phyloP scores from a whole-genome alignment of 92 coral and sea anemone genomes.

The Umimayanthus chanpuru region DNA sequence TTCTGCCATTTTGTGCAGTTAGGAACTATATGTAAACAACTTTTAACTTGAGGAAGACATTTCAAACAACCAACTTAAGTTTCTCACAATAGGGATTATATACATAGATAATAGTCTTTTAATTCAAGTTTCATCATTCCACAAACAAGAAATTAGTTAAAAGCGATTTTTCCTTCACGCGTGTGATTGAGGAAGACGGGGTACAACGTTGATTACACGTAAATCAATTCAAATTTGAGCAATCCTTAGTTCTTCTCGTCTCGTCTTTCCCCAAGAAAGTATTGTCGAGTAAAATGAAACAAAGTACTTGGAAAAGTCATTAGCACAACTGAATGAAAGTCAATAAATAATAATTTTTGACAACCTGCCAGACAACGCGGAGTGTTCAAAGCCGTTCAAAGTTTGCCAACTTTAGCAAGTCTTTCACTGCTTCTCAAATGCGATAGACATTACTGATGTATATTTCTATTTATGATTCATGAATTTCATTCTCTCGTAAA shows the following conservation, averaged over 20 bases:
- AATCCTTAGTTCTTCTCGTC: constrained; percentile 4
- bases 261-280: constrained; percentile 1
- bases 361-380: constrained; percentile 11
- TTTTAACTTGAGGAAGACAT: constrained; percentile 10
- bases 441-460: not conserved
- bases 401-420: constrained; percentile 1
- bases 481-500: constrained; percentile 12
- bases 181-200: constrained; percentile 19
- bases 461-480: not conserved
- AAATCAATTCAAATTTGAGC: constrained; percentile 4
- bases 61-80: constrained; percentile 12
- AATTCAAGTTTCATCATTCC: constrained; percentile 12
- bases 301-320: constrained; percentile 23
- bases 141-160: not conserved
- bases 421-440: not conserved
- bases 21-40: not conserved
- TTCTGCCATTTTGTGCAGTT: constrained; percentile 9
- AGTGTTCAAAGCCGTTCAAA: constrained; percentile 7
- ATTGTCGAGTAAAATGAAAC: constrained; percentile 18
- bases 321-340: constrained; percentile 1
- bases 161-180: constrained; percentile 11
- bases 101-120: constrained; percentile 7
- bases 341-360: not conserved
- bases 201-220: constrained; percentile 6
- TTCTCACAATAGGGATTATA: constrained; percentile 12